phyloP scores from a whole-genome alignment of 1,140 invertebrate species.

The Saccostrea glomerata region DNA sequence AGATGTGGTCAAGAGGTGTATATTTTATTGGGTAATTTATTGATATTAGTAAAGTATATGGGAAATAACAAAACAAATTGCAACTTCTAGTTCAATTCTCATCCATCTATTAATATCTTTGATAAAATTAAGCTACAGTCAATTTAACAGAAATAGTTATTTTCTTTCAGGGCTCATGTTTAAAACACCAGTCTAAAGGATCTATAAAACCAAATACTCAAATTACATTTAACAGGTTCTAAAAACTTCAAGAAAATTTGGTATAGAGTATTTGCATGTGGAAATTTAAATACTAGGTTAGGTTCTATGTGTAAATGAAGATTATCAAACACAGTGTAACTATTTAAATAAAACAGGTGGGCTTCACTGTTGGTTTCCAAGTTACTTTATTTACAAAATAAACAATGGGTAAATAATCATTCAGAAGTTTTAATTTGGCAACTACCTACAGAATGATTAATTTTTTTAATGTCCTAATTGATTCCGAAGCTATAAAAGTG shows the following conservation, averaged over 20 bases:
- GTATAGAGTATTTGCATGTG: conserved; percentile 12
- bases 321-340: conserved; percentile 36
- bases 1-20: too few species aligned
- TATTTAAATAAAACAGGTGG: conserved; percentile 32
- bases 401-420: conserved; percentile 30
- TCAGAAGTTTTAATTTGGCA: conserved; percentile 1
- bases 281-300: conserved; percentile 25
- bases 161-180: too few species aligned
- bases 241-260: not conserved
- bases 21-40: too few species aligned
- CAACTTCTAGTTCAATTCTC: too few species aligned
- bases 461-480: too few species aligned
- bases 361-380: conserved; percentile 14
- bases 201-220: conserved; percentile 3
- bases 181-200: not conserved
- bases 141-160: too few species aligned
- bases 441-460: not conserved
- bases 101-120: too few species aligned
- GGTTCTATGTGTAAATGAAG: conserved; percentile 14
- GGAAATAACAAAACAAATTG: too few species aligned
- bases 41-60: too few species aligned
- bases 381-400: conserved; percentile 35
- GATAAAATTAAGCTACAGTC: too few species aligned
- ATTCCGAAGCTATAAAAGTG: too few species aligned
- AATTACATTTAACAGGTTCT: not conserved